Evolutionary conservation across 2,113 vertebrate genomes (phyloP).

Genomic region (Eudyptes chrysolophus): DNA sequence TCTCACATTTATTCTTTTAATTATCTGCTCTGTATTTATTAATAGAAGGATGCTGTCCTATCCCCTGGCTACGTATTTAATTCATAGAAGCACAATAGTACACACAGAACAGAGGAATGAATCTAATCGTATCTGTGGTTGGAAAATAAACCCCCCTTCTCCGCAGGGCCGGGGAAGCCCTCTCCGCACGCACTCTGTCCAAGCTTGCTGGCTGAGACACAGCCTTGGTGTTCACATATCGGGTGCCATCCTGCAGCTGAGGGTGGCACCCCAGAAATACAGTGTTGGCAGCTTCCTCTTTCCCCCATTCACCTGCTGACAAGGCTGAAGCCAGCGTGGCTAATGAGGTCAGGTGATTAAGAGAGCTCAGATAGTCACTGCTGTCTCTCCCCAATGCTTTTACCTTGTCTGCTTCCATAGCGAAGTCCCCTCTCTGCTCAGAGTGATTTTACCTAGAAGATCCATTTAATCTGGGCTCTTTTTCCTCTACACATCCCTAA

Average conservation of each 20-base stretch:
- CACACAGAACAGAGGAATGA: not conserved
- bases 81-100: not conserved
- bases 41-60: not conserved
- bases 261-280: not conserved
- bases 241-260: not conserved
- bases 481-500: not conserved
- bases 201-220: not conserved
- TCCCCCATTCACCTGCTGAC: not conserved
- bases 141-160: not conserved
- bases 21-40: not conserved
- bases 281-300: not conserved
- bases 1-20: not conserved
- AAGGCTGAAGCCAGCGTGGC: not conserved
- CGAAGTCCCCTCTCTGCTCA: not conserved
- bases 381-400: not conserved
- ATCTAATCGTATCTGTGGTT: not conserved
- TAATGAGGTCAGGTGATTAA: not conserved
- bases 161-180: accelerated
- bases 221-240: accelerated
- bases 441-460: not conserved
- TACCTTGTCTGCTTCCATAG: not conserved
- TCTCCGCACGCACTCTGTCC: not conserved
- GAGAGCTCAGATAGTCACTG: not conserved
- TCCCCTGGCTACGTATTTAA: not conserved
- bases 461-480: not conserved